A percentile compares a stretch with the other conserved stretches of the same genome.
Evolutionary conservation across 2,113 vertebrate species (phyloP).

Genomic region (Turnix velox): DNA sequence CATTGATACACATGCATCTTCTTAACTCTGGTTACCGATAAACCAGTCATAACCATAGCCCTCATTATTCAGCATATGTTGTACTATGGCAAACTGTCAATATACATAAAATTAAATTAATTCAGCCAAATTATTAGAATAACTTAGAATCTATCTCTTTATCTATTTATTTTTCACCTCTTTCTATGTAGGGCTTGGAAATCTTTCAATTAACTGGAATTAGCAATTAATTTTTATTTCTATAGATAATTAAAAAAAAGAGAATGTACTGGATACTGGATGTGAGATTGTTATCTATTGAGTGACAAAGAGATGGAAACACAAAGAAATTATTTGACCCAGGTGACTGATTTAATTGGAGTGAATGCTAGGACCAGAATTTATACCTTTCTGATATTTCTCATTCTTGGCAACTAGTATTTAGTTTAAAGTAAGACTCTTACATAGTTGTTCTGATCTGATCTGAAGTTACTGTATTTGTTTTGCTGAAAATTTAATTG

Average conservation of each 20-base stretch:
- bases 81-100: neutral
- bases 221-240: neutral
- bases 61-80: neutral
- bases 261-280: neutral
- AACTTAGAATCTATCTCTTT: neutral
- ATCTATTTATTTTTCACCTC: neutral
- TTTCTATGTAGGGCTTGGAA: neutral
- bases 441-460: rapidly evolving
- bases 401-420: neutral
- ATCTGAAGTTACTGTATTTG: neutral
- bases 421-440: neutral
- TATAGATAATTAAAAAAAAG: neutral
- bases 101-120: neutral
- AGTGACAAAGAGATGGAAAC: neutral
- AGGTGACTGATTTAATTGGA: neutral
- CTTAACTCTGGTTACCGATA: neutral
- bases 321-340: neutral
- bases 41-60: neutral
- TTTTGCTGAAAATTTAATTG: neutral
- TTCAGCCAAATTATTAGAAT: neutral
- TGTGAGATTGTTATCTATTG: neutral
- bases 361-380: neutral
- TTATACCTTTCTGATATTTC: neutral
- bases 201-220: neutral
- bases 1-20: neutral